Evolutionary conservation across 2,888 invertebrate species (phyloP), one percentile per base, ranked within the genome.

Genomic region (Plusia festucae): DNA sequence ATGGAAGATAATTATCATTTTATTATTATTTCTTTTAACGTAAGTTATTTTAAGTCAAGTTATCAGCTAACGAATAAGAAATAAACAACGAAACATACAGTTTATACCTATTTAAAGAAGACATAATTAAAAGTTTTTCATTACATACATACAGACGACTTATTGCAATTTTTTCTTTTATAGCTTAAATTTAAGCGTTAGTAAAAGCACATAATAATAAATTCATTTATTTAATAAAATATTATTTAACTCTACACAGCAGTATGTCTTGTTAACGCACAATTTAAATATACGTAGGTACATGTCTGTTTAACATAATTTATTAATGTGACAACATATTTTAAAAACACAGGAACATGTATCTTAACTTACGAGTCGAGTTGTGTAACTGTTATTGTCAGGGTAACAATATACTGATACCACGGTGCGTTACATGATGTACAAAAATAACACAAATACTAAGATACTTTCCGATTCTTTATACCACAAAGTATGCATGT

Each of bases 261-360:
- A 22, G 46, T 58, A 56, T 30, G 15, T 16, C 61, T 62, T 68
- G 66, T 81, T 65, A 61, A 65, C 53, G 46, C 58, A 51, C 61
- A 60, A 59, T 34, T 70, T 53, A 63, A 63, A 66, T 34, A 70
- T 53, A 53, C 55, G 52, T 53, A 53, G 53, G 52, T 59, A 46
- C 46, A 32, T 51, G 68, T 70, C 68, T 80, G 44, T 63, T 82
- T 79, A 59, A 69, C 81, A 79, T 79, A 82, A 68, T 77, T 74
- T 73, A 79, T 79, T 66, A 70, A 79, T 65, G 64, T 22, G 57
- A 63, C 65, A 71, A 71, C 63, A 70, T 61, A 61, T 60, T 71
- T 73, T 71, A 27, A 53, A 57, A 78, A 68, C 59, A 60, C 24
- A n/a, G 7, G 49, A 70, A 73, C 77, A 59, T 65, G 61, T 65